phyloP scores from a whole-genome alignment of 2,113 vertebrate genomes.

The Malaclemys terrapin region DNA sequence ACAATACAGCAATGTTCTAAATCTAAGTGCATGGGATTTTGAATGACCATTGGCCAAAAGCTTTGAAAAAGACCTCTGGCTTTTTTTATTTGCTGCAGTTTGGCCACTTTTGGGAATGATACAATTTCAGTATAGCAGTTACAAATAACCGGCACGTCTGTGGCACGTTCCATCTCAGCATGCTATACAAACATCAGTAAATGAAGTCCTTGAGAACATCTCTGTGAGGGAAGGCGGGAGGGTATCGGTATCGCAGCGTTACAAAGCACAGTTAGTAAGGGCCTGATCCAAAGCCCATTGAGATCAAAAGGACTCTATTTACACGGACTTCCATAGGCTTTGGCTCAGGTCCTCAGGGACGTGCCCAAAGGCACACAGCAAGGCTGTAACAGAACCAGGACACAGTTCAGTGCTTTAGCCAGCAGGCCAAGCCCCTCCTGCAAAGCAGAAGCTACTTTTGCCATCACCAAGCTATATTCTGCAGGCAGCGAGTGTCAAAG shows the following conservation, averaged over 20 bases:
- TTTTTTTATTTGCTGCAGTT: slow-evolving; percentile 24
- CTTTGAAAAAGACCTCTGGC: slow-evolving; percentile 10
- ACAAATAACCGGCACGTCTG: too few relatives aligned
- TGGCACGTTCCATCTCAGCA: too few relatives aligned
- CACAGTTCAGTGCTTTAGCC: accelerated
- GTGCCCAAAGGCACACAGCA: too few relatives aligned
- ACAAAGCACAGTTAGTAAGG: neutral
- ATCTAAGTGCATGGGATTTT: slow-evolving; percentile 13
- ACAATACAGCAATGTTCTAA: slow-evolving; percentile 38
- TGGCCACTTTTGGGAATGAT: neutral
- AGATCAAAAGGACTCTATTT: too few relatives aligned
- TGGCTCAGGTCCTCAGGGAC: too few relatives aligned
- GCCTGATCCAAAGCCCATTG: too few relatives aligned
- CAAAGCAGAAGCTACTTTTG: neutral
- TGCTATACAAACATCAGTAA: too few relatives aligned
- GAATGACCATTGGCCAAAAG: slow-evolving; percentile 40
- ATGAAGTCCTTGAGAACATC: too few relatives aligned
- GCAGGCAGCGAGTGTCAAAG: neutral
- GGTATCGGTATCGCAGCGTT: neutral
- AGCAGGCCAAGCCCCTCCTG: neutral
- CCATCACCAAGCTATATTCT: neutral
- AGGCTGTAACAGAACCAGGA: neutral
- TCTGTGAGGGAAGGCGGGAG: too few relatives aligned
- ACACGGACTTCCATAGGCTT: too few relatives aligned
- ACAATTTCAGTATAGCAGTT: neutral